Conservation (phyloP, 1,140 invertebrate genomes). For the Drosophila obscura region DNA sequence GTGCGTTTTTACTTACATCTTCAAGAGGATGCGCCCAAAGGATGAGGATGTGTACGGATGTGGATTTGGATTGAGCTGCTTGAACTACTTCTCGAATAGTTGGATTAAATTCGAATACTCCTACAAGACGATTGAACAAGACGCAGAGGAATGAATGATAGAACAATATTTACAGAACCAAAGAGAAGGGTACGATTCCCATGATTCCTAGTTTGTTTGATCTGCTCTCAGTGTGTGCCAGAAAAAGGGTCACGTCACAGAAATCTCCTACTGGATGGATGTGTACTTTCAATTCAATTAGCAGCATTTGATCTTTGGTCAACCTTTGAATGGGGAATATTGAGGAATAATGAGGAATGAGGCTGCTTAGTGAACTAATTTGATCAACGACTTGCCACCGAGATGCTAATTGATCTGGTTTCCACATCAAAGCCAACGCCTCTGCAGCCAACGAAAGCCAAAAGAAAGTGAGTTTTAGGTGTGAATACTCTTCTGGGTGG, state of each 20-base stretch:
- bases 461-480: constrained; percentile 64
- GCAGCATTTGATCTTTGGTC: no score
- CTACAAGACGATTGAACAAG: constrained; percentile 17
- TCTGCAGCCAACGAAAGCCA: constrained; percentile 10
- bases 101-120: constrained; percentile 26
- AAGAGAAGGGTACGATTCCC: not conserved
- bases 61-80: constrained; percentile 13
- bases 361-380: constrained; percentile 41
- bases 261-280: no score
- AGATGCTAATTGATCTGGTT: constrained; percentile 68
- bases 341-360: no score
- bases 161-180: constrained; percentile 34
- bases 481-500: constrained; percentile 37
- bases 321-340: no score
- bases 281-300: no score
- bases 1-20: constrained; percentile 51
- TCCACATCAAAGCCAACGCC: constrained; percentile 3
- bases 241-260: no score
- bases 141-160: constrained; percentile 35
- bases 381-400: constrained; percentile 34
- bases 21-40: not conserved
- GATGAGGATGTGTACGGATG: constrained; percentile 1
- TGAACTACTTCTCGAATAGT: constrained; percentile 26
- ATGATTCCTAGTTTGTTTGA: constrained; percentile 19
- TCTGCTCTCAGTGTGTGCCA: not conserved